phyloP scores from a whole-genome alignment of 2,888 invertebrate species.

The Molorchus minor region DNA sequence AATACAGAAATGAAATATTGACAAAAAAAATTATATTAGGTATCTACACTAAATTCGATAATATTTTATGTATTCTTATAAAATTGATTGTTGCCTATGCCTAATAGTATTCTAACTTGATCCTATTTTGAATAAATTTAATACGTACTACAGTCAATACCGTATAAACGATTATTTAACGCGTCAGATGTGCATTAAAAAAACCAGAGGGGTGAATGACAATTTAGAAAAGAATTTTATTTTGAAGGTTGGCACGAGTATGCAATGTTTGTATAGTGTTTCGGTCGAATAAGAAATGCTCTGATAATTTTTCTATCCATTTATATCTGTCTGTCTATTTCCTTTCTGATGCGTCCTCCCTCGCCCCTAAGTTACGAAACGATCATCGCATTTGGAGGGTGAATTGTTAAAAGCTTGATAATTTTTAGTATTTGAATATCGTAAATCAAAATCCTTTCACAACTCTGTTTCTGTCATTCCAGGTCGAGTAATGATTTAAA shows the following conservation, averaged over 20 bases:
- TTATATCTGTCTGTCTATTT: conserved; percentile 76
- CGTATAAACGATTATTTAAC: conserved; percentile 16
- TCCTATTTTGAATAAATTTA: conserved; percentile 11
- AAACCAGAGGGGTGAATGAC: conserved; percentile 27
- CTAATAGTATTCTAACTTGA: not conserved
- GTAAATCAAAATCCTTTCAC: conserved; percentile 52
- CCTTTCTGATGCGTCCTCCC: conserved; percentile 64
- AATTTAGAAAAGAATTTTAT: conserved; percentile 36
- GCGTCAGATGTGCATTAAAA: conserved; percentile 25
- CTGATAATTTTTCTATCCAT: conserved; percentile 76
- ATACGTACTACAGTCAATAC: conserved; percentile 13
- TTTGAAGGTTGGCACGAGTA: conserved; percentile 41
- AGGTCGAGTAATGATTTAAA: conserved; percentile 27
- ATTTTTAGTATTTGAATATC: conserved; percentile 55
- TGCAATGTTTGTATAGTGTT: conserved; percentile 52
- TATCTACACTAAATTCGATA: no score
- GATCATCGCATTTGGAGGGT: conserved; percentile 52
- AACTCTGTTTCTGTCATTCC: conserved; percentile 39
- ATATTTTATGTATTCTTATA: no score
- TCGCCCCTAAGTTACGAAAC: conserved; percentile 45
- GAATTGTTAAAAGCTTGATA: conserved; percentile 59
- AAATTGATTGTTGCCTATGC: not conserved
- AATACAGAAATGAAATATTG: no score
- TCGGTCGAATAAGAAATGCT: conserved; percentile 66
- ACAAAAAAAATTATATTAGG: no score